Evolutionary conservation across 2,888 invertebrate genomes (phyloP).

Genomic region (Phyllotreta striolata): DNA sequence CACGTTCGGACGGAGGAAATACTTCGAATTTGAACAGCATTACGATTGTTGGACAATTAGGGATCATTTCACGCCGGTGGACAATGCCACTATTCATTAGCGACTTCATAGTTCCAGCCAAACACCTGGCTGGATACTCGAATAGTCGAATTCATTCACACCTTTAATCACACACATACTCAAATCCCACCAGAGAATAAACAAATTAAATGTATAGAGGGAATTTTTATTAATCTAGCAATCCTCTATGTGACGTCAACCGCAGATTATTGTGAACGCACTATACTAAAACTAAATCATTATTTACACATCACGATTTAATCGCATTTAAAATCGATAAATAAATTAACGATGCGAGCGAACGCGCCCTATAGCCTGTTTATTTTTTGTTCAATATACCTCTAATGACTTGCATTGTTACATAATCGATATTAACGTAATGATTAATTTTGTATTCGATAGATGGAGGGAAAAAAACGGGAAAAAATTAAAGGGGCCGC

Average conservation of each 20-base stretch:
- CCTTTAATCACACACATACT: too few species aligned
- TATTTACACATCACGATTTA: too few species aligned
- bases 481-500: slow-evolving; percentile 17
- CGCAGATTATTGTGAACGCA: too few species aligned
- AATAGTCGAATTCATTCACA: slow-evolving; percentile 9
- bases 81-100: slow-evolving; percentile 55
- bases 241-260: too few species aligned
- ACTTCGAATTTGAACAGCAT: slow-evolving; percentile 56
- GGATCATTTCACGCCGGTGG: slow-evolving; percentile 60
- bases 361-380: neutral
- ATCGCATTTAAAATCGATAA: neutral
- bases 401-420: slow-evolving; percentile 20
- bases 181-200: too few species aligned
- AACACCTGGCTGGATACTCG: slow-evolving; percentile 20
- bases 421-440: slow-evolving; percentile 17
- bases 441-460: slow-evolving; percentile 14
- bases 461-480: too few species aligned
- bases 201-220: too few species aligned
- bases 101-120: slow-evolving; percentile 21
- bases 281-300: too few species aligned
- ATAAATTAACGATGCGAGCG: slow-evolving; percentile 1
- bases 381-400: slow-evolving; percentile 3
- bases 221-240: too few species aligned
- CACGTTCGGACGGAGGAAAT: slow-evolving; percentile 53
- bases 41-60: slow-evolving; percentile 61